Evolutionary conservation across 2,113 vertebrate species (phyloP), one percentile per base, ranked within the genome.

Genomic region (Laticauda colubrina): DNA sequence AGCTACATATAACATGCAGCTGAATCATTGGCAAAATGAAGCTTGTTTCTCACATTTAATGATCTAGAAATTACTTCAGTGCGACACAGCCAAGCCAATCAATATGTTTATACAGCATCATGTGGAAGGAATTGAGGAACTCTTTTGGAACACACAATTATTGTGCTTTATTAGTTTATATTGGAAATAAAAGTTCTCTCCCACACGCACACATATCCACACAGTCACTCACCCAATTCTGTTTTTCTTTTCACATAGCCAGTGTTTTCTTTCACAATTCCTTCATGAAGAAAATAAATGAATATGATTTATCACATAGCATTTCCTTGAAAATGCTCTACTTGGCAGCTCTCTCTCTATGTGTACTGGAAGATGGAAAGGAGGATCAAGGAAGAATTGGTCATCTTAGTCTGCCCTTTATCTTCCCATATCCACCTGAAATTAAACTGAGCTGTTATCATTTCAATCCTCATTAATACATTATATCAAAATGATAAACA

Each of bases 11-110:
- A 93, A 93, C 59, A 56, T 85, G 54, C 34, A 81, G 86, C 86
- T 85, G 14, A 53, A 43, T n/a, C 91, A 87, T 48, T 15, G 85
- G 87, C 56, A 89, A 89, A 91, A 91, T 93, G 69, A 93, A 45
- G 45, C n/a, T 85, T 89, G 64, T 89, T 89, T 85, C 69, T 91
- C 87, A 85, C 53, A 57, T 61, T 93, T 93, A 93, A 61, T 85
- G 90, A 91, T 54, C 88, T 93, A 90, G 90, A 91, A 93, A 91
- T 45, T 69, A 89, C 87, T 91, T 91, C 34, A 64, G 45, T 20
- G 64, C 85, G 90, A 87, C 93, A 89, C 45, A 89, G 24, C 4
- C 87, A 89, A 89, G 45, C 51, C 55, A 61, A 64, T 93, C 55
- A 89, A 93, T 91, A 89, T 34, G 69, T 93, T 91, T 89, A 91